Conservation (phyloP, 2,888 invertebrate genomes). For the Cryptops parisi region DNA sequence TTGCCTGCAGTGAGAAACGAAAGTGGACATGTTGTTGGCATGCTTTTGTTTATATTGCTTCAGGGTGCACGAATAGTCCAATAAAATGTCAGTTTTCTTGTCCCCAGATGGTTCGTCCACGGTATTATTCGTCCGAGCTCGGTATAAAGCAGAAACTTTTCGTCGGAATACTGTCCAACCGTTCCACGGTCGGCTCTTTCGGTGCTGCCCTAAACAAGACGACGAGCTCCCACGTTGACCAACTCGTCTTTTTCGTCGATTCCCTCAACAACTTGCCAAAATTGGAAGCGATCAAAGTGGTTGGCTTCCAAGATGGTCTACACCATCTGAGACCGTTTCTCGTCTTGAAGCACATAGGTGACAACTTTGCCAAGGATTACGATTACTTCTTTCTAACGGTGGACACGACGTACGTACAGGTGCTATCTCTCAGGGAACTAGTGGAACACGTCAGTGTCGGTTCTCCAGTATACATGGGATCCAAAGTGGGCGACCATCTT, state of each 20-base stretch:
- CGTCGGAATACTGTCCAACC: conserved; percentile 66
- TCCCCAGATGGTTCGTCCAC: conserved; percentile 66
- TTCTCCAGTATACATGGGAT: conserved; percentile 69
- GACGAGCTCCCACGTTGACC: conserved; percentile 64
- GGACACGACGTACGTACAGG: conserved; percentile 73
- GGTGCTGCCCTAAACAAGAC: conserved; percentile 79
- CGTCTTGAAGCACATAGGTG: conserved; percentile 73
- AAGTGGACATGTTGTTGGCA: no score
- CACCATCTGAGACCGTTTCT: conserved; percentile 68
- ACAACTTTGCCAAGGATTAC: conserved; percentile 75
- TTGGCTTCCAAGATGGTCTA: conserved; percentile 70
- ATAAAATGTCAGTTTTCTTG: no score
- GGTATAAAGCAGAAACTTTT: conserved; percentile 81
- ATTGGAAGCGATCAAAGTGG: conserved; percentile 38
- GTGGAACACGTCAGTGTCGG: conserved; percentile 66
- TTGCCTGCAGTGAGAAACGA: no score
- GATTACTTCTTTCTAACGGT: conserved; percentile 83
- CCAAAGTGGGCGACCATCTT: conserved; percentile 29
- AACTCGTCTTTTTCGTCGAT: conserved; percentile 60
- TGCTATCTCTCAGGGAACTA: conserved; percentile 52
- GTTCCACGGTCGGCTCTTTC: conserved; percentile 32
- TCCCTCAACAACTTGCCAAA: conserved; percentile 37
- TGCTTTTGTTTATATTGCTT: no score
- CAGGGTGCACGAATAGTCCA: no score
- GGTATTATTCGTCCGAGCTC: conserved; percentile 89